Evolutionary conservation across 92 coral and sea anemone species (phyloP).

Genomic region (Virgularia gustaviana): DNA sequence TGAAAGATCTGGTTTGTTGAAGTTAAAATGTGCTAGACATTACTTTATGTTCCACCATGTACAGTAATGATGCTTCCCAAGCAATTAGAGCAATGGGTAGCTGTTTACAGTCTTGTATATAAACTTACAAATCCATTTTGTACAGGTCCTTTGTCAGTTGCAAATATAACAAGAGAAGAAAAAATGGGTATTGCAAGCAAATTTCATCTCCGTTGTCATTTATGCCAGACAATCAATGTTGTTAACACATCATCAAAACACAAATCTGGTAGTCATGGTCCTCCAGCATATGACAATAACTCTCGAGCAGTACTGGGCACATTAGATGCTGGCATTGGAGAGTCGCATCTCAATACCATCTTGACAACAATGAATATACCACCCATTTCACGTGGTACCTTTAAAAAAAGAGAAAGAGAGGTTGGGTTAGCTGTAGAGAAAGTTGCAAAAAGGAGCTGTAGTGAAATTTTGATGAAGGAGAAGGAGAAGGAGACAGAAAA

Average conservation of each 20-base stretch:
- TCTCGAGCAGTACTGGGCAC: constrained; percentile 8
- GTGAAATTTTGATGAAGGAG: too few relatives aligned
- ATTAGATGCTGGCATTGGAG: constrained; percentile 21
- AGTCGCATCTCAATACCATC: constrained; percentile 1
- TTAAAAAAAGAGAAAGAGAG: constrained; percentile 2
- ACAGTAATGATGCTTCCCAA: neutral
- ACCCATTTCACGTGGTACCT: neutral
- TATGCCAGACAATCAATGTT: neutral
- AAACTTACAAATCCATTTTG: neutral
- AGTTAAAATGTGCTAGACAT: neutral
- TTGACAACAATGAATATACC: constrained; percentile 8
- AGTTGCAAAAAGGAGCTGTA: too few relatives aligned
- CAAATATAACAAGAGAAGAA: constrained; percentile 16
- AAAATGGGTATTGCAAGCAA: constrained; percentile 17
- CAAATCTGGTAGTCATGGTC: neutral
- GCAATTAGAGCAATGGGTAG: neutral
- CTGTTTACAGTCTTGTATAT: neutral
- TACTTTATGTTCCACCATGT: neutral
- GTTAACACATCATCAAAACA: constrained; percentile 11
- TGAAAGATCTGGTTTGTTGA: neutral
- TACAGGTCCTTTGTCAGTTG: constrained; percentile 12
- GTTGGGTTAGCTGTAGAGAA: neutral
- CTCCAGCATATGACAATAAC: neutral
- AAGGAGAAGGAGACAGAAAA: neutral
- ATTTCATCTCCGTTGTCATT: constrained; percentile 15